Evolutionary conservation across 2,113 vertebrate species (phyloP).

Genomic region (Hiodon alosoides): DNA sequence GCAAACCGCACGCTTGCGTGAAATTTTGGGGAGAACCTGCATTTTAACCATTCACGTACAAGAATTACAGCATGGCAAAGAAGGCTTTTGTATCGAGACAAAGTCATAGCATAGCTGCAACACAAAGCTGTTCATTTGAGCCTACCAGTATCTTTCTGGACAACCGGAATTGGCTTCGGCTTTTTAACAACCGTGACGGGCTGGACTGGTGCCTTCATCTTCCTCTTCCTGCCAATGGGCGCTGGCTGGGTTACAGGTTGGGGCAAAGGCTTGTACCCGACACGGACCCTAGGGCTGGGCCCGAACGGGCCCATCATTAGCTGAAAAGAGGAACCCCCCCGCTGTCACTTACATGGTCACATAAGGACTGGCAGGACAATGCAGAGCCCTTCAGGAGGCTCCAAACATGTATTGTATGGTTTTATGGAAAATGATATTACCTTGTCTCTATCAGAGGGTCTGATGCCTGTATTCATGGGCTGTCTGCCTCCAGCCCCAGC

Average conservation of each 20-base stretch:
- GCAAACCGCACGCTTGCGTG: too few relatives aligned
- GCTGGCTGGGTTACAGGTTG: slow-evolving; percentile 45
- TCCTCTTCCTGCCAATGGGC: slow-evolving; percentile 77
- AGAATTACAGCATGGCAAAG: too few relatives aligned
- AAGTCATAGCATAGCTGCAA: too few relatives aligned
- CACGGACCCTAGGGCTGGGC: slow-evolving; percentile 68
- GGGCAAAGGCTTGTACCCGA: slow-evolving; percentile 63
- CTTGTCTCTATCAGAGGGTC: not conserved
- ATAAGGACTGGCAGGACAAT: too few relatives aligned
- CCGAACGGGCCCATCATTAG: slow-evolving; percentile 70
- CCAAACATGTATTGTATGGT: too few relatives aligned
- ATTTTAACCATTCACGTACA: too few relatives aligned
- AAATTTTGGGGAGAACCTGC: too few relatives aligned
- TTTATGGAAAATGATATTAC: slow-evolving; percentile 5
- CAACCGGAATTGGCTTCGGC: slow-evolving; percentile 65
- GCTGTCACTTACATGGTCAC: too few relatives aligned
- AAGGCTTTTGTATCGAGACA: too few relatives aligned
- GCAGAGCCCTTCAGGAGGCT: too few relatives aligned
- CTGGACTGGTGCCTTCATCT: slow-evolving; percentile 71
- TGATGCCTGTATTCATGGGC: not conserved
- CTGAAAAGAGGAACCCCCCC: not conserved
- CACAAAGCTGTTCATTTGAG: too few relatives aligned
- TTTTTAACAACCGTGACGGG: slow-evolving; percentile 71
- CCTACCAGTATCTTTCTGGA: slow-evolving; percentile 65
- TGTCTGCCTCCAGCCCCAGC: not conserved